Percentiles rank a stretch among this genome's conserved stretches.
Evolutionary conservation across 2,797 vertebrate genomes (phyloP).

Genomic region (Periophthalmus magnuspinnatus): DNA sequence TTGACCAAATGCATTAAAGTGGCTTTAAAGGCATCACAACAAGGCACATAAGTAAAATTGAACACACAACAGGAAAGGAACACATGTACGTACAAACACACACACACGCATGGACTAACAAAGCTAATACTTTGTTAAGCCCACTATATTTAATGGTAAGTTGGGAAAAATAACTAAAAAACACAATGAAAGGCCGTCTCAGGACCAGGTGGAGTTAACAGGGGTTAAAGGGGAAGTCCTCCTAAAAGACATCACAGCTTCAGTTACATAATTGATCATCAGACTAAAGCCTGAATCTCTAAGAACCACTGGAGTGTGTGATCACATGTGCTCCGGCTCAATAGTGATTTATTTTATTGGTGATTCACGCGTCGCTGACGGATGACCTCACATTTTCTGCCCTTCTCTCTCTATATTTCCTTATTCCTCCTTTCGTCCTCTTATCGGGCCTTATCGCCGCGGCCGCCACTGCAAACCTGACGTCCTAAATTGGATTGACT

Average conservation of each 20-base stretch:
- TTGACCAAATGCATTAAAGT: neutral
- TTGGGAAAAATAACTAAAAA: neutral
- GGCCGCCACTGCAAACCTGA: slow-evolving; percentile 53
- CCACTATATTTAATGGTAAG: neutral
- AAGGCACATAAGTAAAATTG: neutral
- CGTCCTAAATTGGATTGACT: slow-evolving; percentile 66
- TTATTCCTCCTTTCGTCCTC: slow-evolving; percentile 44
- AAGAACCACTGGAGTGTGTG: slow-evolving; percentile 22
- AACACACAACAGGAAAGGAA: too few relatives aligned
- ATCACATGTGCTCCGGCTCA: slow-evolving; percentile 16
- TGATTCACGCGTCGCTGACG: slow-evolving; percentile 36
- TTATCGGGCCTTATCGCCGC: slow-evolving; percentile 46
- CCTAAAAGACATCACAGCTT: neutral
- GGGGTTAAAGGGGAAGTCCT: neutral
- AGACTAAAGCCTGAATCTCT: slow-evolving; percentile 6
- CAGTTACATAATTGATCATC: slow-evolving; percentile 20
- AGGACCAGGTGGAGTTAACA: neutral
- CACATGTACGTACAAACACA: neutral
- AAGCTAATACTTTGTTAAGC: neutral
- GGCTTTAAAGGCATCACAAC: neutral
- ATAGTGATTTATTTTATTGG: slow-evolving; percentile 35
- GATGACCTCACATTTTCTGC: slow-evolving; percentile 45
- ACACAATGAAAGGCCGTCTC: neutral
- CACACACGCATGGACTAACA: neutral
- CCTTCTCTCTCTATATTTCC: slow-evolving; percentile 21